These are phyloP conservation scores for Spodoptera frugiperda DNA, from an alignment of 1,140 invertebrate species.

Conservation along the genomic window DNA sequence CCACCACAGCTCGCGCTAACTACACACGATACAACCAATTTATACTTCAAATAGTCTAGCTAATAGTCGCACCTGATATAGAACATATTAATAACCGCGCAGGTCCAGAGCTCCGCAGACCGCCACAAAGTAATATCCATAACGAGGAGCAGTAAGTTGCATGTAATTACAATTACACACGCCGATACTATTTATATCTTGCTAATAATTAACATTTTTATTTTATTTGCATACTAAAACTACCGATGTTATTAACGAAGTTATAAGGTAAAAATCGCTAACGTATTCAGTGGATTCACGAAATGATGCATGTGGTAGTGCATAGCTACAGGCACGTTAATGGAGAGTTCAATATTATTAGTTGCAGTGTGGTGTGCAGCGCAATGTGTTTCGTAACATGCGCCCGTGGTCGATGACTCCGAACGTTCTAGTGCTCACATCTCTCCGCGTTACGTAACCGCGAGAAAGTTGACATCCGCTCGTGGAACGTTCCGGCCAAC, in stretches of 20 bases:
- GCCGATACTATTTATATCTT: slow-evolving; percentile 25
- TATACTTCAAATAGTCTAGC: slow-evolving; percentile 44
- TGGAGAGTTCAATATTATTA: slow-evolving; percentile 23
- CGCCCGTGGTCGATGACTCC: slow-evolving; percentile 83
- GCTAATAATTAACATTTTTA: background rate
- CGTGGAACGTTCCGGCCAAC: slow-evolving; percentile 56
- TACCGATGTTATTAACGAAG: slow-evolving; percentile 1
- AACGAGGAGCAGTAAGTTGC: slow-evolving; percentile 14
- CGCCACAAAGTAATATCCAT: slow-evolving; percentile 3
- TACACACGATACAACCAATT: slow-evolving; percentile 43
- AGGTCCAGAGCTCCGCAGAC: background rate
- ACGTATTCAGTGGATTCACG: background rate
- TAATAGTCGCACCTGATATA: slow-evolving; percentile 26
- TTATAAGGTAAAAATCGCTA: background rate
- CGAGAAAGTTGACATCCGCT: slow-evolving; percentile 83
- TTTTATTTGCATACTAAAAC: background rate
- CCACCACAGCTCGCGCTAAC: slow-evolving; percentile 56
- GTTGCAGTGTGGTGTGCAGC: slow-evolving; percentile 61
- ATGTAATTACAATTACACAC: slow-evolving; percentile 24
- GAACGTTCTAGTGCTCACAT: slow-evolving; percentile 81
- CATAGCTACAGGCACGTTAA: background rate
- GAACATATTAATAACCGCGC: background rate
- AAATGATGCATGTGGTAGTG: too few relatives aligned
- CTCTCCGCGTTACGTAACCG: slow-evolving; percentile 81
- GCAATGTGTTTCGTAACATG: slow-evolving; percentile 76